Evolutionary conservation across 2,888 invertebrate genomes (phyloP).

Genomic region (Meteorus cinctellus): DNA sequence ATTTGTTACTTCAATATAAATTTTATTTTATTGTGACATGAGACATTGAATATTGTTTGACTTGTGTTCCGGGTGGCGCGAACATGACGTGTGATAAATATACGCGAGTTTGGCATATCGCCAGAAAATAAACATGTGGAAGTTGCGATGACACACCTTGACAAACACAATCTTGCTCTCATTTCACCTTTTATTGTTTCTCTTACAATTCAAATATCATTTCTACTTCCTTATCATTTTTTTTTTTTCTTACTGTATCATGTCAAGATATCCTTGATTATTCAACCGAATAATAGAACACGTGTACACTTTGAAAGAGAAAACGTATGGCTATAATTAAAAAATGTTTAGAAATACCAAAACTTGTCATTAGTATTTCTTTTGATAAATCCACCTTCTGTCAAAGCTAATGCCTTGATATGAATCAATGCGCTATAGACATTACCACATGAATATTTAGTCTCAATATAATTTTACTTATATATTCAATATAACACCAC

Average conservation of each 20-base stretch:
- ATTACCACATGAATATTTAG: neutral
- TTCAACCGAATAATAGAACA: no score
- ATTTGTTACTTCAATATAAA: neutral
- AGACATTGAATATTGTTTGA: constrained; percentile 8
- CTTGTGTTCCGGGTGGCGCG: neutral
- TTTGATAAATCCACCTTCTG: neutral
- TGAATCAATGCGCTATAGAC: neutral
- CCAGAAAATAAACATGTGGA: neutral
- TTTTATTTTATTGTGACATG: constrained; percentile 3
- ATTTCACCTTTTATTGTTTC: neutral
- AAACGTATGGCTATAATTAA: no score
- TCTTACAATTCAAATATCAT: neutral
- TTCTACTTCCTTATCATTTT: neutral
- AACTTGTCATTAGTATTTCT: no score
- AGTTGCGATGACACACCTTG: neutral
- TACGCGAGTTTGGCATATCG: neutral
- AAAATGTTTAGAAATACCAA: no score
- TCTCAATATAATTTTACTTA: neutral
- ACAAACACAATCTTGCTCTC: neutral
- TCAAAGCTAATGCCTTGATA: neutral
- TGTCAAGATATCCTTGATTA: neutral
- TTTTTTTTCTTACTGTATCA: neutral
- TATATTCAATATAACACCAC: neutral
- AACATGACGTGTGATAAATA: constrained; percentile 1
- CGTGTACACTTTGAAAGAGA: no score